Evolutionary conservation across 1,140 invertebrate species (phyloP).

Genomic region (Heliconius hewitsoni): DNA sequence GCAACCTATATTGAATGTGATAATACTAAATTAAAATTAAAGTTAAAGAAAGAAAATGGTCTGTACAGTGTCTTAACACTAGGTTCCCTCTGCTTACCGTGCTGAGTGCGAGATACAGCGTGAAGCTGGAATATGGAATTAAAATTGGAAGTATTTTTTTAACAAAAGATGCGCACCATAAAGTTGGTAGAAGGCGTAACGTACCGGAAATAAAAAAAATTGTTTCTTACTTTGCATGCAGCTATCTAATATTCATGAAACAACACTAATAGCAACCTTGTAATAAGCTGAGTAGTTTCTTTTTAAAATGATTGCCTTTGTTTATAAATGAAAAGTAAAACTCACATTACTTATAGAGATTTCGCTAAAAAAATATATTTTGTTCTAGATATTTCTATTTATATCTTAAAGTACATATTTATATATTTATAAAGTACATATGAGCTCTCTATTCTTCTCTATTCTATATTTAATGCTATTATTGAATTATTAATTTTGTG

Average conservation of each 20-base stretch:
- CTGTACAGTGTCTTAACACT: too few species aligned
- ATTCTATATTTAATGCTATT: too few species aligned
- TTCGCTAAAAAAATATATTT: background rate
- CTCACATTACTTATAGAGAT: background rate
- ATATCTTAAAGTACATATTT: too few species aligned
- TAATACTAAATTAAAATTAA: too few species aligned
- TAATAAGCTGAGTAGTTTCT: conserved; percentile 4
- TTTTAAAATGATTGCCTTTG: background rate
- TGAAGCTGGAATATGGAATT: too few species aligned
- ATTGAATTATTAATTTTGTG: background rate
- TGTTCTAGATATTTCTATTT: background rate
- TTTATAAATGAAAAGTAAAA: background rate
- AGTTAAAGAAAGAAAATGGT: too few species aligned
- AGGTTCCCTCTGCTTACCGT: too few species aligned
- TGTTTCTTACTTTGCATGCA: background rate
- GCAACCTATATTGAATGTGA: too few species aligned
- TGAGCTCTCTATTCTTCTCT: too few species aligned
- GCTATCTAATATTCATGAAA: background rate
- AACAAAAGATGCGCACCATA: conserved; percentile 13
- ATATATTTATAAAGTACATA: too few species aligned
- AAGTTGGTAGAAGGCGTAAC: conserved; percentile 18
- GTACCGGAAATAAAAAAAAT: background rate
- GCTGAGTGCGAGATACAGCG: too few species aligned
- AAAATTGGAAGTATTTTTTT: too few species aligned
- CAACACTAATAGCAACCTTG: background rate